Evolutionary conservation across 2,797 vertebrate genomes (phyloP), one percentile per base, ranked within the genome.

Genomic region (Podarcis lilfordi): DNA sequence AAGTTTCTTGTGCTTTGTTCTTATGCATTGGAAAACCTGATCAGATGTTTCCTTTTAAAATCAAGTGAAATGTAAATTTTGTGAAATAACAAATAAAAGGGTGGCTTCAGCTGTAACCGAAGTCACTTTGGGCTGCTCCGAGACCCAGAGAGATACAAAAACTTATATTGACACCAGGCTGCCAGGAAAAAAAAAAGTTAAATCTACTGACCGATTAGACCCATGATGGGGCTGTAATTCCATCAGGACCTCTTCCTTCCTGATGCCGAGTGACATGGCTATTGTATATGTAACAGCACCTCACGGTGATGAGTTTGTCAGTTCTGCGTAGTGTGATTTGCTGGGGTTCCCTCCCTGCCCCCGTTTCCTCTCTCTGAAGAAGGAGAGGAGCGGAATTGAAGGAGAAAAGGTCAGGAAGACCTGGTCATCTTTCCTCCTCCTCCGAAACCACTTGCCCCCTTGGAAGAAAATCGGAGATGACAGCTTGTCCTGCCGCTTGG

Each of bases 321-420:
- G 96, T 95, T 95, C 96, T 96, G 87, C 95, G 93, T 95, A 95
- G 96, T 21, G 93, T 97, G 97, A 98, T 96, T 76, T 97, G 97
- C 96, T 96, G 97, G 40, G 11, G 29, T 19, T 21, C n/a, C 7
- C 69, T 32, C 68, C 15, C 17, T 2, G 2, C 13, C 11, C 25
- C 21, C 5, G 2, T 23, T 11, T 10, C 6, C 3, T 88, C 97
- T 96, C 97, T 93, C 91, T 94, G 90, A 94, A 32, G 71, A 92
- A 27, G 94, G 91, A 86, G 91, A 92, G 95, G 93, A 98, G 94
- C 93, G 96, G 97, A 98, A 98, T 97, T 93, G 97, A 96, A 97
- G 97, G 95, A 98, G 98, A 98, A 98, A 98, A 98, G 98, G 97
- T 98, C 97, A 97, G 97, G 80, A 96, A 97, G 95, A 94, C 96